A percentile compares a stretch with the other conserved stretches of the same genome.
Conservation (phyloP, 2,888 invertebrate genomes). For the Oligia strigilis region DNA sequence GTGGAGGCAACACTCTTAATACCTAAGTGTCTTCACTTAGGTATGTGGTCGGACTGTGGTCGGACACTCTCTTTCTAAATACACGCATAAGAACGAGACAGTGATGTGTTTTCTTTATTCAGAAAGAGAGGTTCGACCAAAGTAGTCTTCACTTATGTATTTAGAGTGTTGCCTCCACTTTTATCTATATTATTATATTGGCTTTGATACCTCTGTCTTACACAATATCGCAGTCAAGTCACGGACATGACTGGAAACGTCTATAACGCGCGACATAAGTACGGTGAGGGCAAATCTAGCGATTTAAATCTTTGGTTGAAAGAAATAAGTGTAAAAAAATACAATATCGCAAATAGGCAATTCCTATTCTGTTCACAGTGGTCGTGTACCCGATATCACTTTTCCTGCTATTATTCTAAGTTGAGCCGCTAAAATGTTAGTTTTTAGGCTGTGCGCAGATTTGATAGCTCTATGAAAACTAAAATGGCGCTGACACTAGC, state of each 20-base stretch:
- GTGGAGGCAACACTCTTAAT: too few relatives aligned
- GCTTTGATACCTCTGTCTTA: not conserved
- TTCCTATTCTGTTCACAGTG: conserved; percentile 35
- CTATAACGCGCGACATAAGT: not conserved
- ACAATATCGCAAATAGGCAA: conserved; percentile 39
- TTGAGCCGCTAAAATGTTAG: conserved; percentile 46
- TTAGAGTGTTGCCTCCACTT: too few relatives aligned
- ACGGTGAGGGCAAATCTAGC: not conserved
- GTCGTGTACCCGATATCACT: conserved; percentile 50
- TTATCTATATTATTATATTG: too few relatives aligned
- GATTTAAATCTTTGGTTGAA: conserved; percentile 2
- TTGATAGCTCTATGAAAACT: not conserved
- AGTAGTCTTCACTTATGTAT: too few relatives aligned
- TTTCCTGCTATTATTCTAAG: conserved; percentile 37
- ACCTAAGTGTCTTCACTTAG: too few relatives aligned
- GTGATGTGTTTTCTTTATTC: too few relatives aligned
- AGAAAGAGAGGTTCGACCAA: too few relatives aligned
- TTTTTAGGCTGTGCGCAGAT: conserved; percentile 11
- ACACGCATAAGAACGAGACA: too few relatives aligned
- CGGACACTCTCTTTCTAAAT: too few relatives aligned
- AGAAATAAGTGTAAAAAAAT: conserved; percentile 35
- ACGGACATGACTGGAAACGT: not conserved
- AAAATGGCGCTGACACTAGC: not conserved
- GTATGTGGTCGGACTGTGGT: too few relatives aligned
- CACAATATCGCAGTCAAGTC: too few relatives aligned